Conservation (phyloP, 2,888 invertebrate species). For the Operophtera brumata region DNA sequence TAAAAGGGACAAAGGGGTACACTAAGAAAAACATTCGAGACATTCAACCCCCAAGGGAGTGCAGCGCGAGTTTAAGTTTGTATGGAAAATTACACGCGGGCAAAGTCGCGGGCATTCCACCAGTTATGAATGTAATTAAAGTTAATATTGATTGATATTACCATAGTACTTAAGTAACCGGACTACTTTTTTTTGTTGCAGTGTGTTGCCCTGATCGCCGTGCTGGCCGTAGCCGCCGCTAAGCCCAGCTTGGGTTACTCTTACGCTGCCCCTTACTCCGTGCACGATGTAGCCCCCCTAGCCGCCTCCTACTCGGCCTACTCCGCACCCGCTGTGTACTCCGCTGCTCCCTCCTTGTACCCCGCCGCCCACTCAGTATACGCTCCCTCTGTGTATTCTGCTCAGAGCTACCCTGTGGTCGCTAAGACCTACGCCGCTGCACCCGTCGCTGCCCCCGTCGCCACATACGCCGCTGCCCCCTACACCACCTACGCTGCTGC, state of each 20-base stretch:
- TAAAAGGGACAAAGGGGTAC: too few relatives aligned
- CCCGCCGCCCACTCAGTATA: conserved; percentile 7
- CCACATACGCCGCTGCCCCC: conserved; percentile 3
- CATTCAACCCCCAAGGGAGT: too few relatives aligned
- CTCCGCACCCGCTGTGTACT: conserved; percentile 15
- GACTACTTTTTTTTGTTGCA: conserved; percentile 27
- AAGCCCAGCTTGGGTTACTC: conserved; percentile 25
- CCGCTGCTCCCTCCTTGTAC: not conserved
- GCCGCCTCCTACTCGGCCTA: conserved; percentile 5
- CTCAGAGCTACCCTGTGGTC: not conserved
- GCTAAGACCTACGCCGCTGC: conserved; percentile 2
- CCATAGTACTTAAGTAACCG: too few relatives aligned
- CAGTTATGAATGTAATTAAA: too few relatives aligned
- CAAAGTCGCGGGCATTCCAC: too few relatives aligned
- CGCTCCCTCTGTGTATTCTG: not conserved
- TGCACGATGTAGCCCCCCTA: conserved; percentile 27
- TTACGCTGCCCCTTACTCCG: conserved; percentile 14
- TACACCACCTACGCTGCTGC: not conserved
- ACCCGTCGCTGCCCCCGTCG: conserved; percentile 11
- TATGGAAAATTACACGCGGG: too few relatives aligned
- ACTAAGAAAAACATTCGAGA: too few relatives aligned
- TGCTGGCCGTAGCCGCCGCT: conserved; percentile 33
- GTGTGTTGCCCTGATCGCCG: conserved; percentile 32
- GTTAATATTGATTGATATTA: too few relatives aligned
- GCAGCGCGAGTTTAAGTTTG: too few relatives aligned